Evolutionary conservation across 1,140 invertebrate genomes (phyloP), one percentile per base, ranked within the genome.

Genomic region (Ceratosolen fusciceps): DNA sequence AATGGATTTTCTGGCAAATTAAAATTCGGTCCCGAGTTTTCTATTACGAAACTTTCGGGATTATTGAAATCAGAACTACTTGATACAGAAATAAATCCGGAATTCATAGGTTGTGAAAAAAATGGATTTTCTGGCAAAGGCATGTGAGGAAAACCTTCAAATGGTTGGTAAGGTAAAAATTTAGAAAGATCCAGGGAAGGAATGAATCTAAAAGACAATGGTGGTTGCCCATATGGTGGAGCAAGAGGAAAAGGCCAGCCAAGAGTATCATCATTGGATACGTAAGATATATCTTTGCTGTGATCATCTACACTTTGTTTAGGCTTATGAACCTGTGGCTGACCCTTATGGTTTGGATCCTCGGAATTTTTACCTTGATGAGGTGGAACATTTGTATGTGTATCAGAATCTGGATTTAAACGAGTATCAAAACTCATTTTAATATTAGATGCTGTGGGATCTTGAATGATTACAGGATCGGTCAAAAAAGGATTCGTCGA

Each of bases 321-420:
- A 26, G 79, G 79, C 4, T 34, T 54, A 37, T 80, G 75, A 49
- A 74, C 65, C 14, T 67, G 67, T 76, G 71, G 79, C 73, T 74
- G 76, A 16, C 79, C 79, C 56, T 80, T 80, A 54, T 80, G 67
- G 34, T 80, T 74, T 62, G 79, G 74, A 72, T 76, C 79, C 16
- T 68, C 49, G 19, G 73, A 52, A 37, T 75, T 70, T 34, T 75
- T 43, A 10, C 54, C 56, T 54, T 65, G 56, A 47, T 80, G 31
- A 21, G 19, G 24, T 8, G 24, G 16, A n/a, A 5, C 39, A 29
- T 39, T 2, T 2, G n/a, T 19, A 54, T 74, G 24, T 19, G 77
- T 43, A 68, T 74, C 43, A 19, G 43, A 54, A 68, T 67, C 70
- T 2, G 77, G 77, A 54, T 39, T 21, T n/a, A 39, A 43, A 19